These are phyloP conservation scores for Gallinago paraguaiae DNA, from an alignment of 2,113 vertebrate genomes.

Conservation along the genomic window DNA sequence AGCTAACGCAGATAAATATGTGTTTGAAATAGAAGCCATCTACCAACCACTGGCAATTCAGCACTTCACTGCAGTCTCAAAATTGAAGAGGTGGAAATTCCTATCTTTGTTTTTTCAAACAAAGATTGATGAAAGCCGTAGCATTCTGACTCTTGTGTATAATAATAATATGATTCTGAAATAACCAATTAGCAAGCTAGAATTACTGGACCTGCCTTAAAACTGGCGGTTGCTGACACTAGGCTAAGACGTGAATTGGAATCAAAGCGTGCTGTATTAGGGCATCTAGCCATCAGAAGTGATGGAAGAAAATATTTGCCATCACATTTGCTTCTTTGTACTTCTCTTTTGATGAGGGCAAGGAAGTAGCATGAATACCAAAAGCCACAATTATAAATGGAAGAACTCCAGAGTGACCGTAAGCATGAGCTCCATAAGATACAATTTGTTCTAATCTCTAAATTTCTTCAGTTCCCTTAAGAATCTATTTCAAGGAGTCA, in stretches of 20 bases:
- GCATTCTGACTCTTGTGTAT: background rate
- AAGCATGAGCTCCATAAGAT: background rate
- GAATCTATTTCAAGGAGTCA: background rate
- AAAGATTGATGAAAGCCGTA: conserved; percentile 12
- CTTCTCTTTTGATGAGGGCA: background rate
- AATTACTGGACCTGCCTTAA: conserved; percentile 9
- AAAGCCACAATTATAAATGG: background rate
- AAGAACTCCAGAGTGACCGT: background rate
- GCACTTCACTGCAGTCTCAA: background rate
- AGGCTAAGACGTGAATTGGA: background rate
- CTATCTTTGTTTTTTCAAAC: conserved; percentile 6
- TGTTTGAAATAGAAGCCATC: conserved; percentile 58
- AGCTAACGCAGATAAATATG: conserved; percentile 52
- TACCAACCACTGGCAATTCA: conserved; percentile 47
- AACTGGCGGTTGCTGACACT: background rate
- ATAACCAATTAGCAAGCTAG: conserved; percentile 35
- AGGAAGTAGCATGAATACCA: background rate
- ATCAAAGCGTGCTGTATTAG: background rate
- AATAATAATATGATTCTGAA: conserved; percentile 4
- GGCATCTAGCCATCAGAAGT: background rate
- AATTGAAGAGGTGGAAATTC: conserved; percentile 43
- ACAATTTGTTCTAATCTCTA: conserved; percentile 18
- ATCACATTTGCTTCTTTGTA: background rate
- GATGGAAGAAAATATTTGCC: background rate
- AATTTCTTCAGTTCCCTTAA: conserved; percentile 16